These are phyloP conservation scores for Andrena camellia DNA, from an alignment of 2,888 invertebrate genomes.

Conservation along the genomic window DNA sequence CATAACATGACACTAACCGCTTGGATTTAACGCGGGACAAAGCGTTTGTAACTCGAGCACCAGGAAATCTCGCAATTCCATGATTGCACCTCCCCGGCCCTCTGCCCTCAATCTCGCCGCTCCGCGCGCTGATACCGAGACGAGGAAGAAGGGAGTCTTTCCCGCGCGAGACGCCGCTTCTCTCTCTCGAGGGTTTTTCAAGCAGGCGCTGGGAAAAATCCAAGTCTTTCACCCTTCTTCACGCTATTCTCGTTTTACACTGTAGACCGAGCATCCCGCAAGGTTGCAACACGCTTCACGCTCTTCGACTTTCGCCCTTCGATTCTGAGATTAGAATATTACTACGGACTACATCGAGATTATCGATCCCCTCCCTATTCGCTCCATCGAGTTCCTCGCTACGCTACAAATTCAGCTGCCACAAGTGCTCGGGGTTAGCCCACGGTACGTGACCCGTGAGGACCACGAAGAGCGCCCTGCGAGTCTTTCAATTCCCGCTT, in stretches of 20 bases:
- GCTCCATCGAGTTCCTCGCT: too few species aligned
- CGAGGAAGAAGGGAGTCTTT: neutral
- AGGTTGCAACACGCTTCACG: conserved; percentile 3
- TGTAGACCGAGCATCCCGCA: neutral
- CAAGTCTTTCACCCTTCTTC: conserved; percentile 39
- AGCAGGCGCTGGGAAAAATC: conserved; percentile 50
- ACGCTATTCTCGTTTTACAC: neutral
- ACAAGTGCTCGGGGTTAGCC: too few species aligned
- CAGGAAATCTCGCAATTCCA: conserved; percentile 77
- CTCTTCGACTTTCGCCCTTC: neutral
- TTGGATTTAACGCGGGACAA: conserved; percentile 78
- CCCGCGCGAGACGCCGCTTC: neutral
- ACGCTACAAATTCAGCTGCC: too few species aligned
- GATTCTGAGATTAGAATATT: conserved; percentile 3
- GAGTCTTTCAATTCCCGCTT: neutral
- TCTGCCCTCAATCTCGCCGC: conserved; percentile 23
- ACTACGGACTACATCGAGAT: neutral
- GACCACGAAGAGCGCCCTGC: neutral
- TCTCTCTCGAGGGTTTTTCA: conserved; percentile 28
- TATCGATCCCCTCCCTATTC: too few species aligned
- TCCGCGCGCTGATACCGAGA: conserved; percentile 8
- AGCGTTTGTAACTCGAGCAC: conserved; percentile 78
- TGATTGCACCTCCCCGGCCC: conserved; percentile 28
- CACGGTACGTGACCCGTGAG: too few species aligned
- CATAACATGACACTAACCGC: conserved; percentile 79